A percentile compares a stretch with the other conserved stretches of the same genome.
Evolutionary conservation across 2,113 vertebrate genomes (phyloP).

Genomic region (Epinephelus lanceolatus): DNA sequence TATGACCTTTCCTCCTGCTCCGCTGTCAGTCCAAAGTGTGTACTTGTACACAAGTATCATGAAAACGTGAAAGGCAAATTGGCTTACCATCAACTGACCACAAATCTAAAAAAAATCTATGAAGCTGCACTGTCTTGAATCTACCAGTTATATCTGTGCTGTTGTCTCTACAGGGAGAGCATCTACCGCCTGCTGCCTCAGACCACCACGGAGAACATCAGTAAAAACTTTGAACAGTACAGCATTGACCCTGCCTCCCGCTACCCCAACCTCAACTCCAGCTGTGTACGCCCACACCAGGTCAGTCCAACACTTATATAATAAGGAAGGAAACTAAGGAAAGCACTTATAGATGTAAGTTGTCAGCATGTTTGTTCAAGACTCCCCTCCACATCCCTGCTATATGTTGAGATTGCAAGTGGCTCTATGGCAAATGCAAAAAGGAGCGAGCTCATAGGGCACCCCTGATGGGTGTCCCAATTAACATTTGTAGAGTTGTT

Average conservation of each 20-base stretch:
- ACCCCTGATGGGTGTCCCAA: too few relatives aligned
- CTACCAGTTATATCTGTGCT: background rate
- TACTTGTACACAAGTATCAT: background rate
- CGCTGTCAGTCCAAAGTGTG: background rate
- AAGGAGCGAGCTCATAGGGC: too few relatives aligned
- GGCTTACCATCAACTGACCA: background rate
- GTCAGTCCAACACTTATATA: slow-evolving; percentile 74
- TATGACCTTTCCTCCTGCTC: background rate
- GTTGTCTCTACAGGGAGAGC: slow-evolving; percentile 87
- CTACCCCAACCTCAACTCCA: slow-evolving; percentile 96
- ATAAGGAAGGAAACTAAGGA: too few relatives aligned
- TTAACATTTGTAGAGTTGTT: background rate
- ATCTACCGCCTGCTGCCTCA: slow-evolving; percentile 96
- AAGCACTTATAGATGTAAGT: too few relatives aligned
- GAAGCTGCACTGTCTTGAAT: slow-evolving; percentile 9
- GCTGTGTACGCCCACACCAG: slow-evolving; percentile 92
- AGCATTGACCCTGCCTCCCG: slow-evolving; percentile 92
- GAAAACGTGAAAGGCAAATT: background rate
- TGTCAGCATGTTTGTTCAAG: too few relatives aligned
- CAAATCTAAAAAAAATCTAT: background rate
- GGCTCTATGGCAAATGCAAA: too few relatives aligned
- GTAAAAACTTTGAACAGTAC: slow-evolving; percentile 97
- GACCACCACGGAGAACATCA: slow-evolving; percentile 96
- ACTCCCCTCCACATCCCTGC: too few relatives aligned
- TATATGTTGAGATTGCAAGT: too few relatives aligned